Evolutionary conservation across 2,113 vertebrate genomes (phyloP).

Genomic region (Tonatia bakeri): DNA sequence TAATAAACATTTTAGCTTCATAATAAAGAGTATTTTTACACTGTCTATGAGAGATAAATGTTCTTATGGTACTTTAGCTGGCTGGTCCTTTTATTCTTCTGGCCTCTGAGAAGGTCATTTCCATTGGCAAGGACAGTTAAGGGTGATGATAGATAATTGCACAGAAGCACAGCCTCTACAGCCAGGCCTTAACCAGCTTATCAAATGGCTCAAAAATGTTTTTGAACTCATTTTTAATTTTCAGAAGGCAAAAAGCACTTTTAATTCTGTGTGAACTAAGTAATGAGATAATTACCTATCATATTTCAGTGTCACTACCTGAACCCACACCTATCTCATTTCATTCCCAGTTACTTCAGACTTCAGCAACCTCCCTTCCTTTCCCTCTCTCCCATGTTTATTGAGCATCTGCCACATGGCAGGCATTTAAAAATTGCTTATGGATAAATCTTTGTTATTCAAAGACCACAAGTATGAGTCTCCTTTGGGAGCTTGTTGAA

Average conservation of each 20-base stretch:
- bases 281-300: not conserved
- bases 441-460: not conserved
- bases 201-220: not conserved
- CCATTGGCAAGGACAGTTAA: not conserved
- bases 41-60: not conserved
- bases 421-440: not conserved
- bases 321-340: not conserved
- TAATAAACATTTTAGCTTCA: not conserved
- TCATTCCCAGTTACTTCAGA: not conserved
- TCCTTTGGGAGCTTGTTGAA: not conserved
- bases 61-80: not conserved
- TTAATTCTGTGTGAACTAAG: not conserved
- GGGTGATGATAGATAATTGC: not conserved
- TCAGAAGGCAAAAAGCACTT: not conserved
- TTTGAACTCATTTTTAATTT: constrained; percentile 17
- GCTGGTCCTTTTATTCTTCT: not conserved
- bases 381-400: not conserved
- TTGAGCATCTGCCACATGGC: not conserved
- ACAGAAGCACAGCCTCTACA: not conserved
- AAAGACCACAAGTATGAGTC: not conserved
- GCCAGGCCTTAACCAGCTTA: not conserved
- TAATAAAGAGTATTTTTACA: not conserved
- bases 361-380: not conserved
- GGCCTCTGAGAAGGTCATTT: not conserved
- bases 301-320: not conserved